phyloP scores from a whole-genome alignment of 92 coral and sea anemone species.

The Porites evermanni region DNA sequence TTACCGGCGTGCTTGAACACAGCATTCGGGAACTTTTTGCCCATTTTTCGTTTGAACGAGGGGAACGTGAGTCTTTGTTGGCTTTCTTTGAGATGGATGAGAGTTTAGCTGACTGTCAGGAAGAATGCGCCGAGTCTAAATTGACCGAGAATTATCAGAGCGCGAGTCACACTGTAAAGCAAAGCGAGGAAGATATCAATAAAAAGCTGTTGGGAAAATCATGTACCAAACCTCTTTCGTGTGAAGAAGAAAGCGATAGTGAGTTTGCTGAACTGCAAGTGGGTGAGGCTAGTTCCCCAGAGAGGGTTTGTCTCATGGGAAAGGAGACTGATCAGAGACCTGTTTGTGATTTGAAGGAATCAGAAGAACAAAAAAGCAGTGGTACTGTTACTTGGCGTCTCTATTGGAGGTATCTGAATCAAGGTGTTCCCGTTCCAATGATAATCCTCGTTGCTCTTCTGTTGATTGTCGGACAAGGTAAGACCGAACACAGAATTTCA shows the following conservation, averaged over 20 bases:
- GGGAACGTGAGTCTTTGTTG: too few relatives aligned
- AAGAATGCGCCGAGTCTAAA: neutral
- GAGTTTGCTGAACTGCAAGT: neutral
- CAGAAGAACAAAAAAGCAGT: neutral
- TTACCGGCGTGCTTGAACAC: neutral
- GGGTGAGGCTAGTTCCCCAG: neutral
- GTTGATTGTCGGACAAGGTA: constrained; percentile 7
- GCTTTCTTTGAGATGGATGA: neutral
- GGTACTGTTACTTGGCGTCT: constrained; percentile 15
- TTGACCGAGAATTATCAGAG: neutral
- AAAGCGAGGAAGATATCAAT: neutral
- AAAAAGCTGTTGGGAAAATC: too few relatives aligned
- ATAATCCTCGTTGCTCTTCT: neutral
- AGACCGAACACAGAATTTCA: neutral
- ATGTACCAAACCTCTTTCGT: neutral
- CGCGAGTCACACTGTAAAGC: neutral
- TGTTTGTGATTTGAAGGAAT: neutral
- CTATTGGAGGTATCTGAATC: neutral
- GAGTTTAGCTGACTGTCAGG: neutral
- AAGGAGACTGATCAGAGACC: neutral
- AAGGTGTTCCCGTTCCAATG: constrained; percentile 6
- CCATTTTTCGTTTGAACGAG: too few relatives aligned
- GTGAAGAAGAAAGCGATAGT: neutral
- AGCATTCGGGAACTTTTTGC: neutral
- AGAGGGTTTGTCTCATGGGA: neutral